Base-by-base conservation (phyloP, 2,888 invertebrate genomes). In the Callimorpha dominula region DNA sequence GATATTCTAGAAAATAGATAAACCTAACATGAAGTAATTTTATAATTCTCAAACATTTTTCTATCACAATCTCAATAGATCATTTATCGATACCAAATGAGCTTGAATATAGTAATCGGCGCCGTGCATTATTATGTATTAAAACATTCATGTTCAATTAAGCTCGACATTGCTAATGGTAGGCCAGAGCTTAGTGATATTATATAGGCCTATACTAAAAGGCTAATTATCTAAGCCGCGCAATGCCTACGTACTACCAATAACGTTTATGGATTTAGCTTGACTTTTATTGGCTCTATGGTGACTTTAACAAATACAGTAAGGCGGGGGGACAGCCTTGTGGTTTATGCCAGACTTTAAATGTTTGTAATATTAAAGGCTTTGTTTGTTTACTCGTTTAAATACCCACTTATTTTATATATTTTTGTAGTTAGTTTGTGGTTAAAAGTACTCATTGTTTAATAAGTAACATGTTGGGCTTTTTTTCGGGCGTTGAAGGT, bases 61-160 rank as follows among this genome's bases (percentile, higher is more conserved):
- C 4, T 57, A 11, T 20, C 12, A 20, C 20, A 4, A 14, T 60
- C 6, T 46, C 6, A 4, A 8, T 8, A 8, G 43, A 46, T 9
- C 1, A 60, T 40, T 14, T 50, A 50, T 31, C 17, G n/a, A 42
- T 17, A 42, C 31, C 31, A 66, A 52, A 42, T 68, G 3, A 46
- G 20, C 17, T 15, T 31, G 17, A 50, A 49, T n/a, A 20, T 50
- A 62, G 60, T 62, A 69, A 63, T 69, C 7, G 62, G 11, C 62
- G 14, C 69, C 63, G 49, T 46, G 40, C 46, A 62, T 63, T 60
- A 57, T 20, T 20, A 15, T 42, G n/a, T 64, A 70, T 64, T 63
- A 31, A 64, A 65, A 65, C 49, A 71, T 71, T 71, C 50, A 71
- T 42, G 52, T 52, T 42, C 52, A 63, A 66, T 67, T 71, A 71